Base-by-base conservation (phyloP, 2,797 vertebrate species). In the Etheostoma nigrum region DNA sequence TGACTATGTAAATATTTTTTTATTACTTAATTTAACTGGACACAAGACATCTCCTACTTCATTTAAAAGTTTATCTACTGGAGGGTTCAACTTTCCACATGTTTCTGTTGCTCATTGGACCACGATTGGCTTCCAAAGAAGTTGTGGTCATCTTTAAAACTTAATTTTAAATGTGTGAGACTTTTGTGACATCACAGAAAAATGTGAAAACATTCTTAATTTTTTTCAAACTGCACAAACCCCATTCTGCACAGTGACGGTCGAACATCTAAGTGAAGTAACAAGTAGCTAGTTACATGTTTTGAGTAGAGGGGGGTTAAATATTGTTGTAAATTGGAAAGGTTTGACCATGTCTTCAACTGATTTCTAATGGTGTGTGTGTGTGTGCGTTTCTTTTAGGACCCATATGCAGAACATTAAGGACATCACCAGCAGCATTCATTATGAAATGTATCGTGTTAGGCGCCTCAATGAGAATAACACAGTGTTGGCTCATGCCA, bases 351-450 rank as follows among this genome's bases (percentile, higher is more conserved):
- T 62, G 40, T 51, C 30, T 42, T 65, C 15, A 25, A 15, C 18
- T 44, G 58, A 5, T 60, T 66, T 36, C 52, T 53, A 53, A n/a
- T 44, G 21, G 2, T 10, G 0, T 76, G 6, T 27, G 27, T 63
- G 3, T 40, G 0, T 40, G 0, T 49, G 5, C 69, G 13, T 80
- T 36, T 66, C 6, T 77, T 40, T 0, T 91, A 99, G 98, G 95
- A 98, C 97, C 51, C 98, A 99, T 91, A 99, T 99, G 97, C 97
- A 99, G 94, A 99, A 98, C 93, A 98, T 99, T 75, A 99, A 99
- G 91, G 98, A 99, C 91, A 98, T 99, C 90, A 98, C 98, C 94
- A 98, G 97, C 95, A 97, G 94, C 94, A 98, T 99, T 95, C 98
- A 99, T 92, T 99, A 99, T 1, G 98, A 99, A 90, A 96, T 97